phyloP scores from a whole-genome alignment of 1,140 invertebrate genomes.

The Nephila pilipes region DNA sequence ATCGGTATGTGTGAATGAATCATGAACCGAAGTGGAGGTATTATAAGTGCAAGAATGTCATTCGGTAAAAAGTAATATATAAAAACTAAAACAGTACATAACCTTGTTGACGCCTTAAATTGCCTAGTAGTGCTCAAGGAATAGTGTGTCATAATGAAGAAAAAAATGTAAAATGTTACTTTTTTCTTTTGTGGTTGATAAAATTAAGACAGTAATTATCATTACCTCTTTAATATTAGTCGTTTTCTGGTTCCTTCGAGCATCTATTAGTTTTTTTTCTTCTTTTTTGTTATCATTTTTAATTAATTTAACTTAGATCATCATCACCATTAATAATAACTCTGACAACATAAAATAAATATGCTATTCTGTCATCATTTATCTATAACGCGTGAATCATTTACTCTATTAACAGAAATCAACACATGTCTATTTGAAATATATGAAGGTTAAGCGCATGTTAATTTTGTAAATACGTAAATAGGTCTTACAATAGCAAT shows the following conservation, averaged over 20 bases:
- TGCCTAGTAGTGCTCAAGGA: neutral
- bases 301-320: no score
- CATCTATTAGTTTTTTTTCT: no score
- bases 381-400: no score
- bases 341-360: no score
- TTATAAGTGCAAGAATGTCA: neutral
- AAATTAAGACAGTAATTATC: neutral
- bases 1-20: neutral
- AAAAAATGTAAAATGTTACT: neutral
- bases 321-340: no score
- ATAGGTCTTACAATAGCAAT: no score
- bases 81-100: neutral
- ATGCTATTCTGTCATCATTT: no score
- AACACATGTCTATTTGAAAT: no score
- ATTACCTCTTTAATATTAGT: neutral
- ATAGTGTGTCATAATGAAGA: neutral
- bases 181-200: neutral
- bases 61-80: neutral
- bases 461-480: no score
- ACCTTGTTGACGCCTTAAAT: conserved; percentile 4
- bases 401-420: no score
- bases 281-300: no score
- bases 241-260: neutral
- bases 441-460: no score
- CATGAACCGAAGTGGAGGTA: neutral